Evolutionary conservation across 2,888 invertebrate species (phyloP).

Genomic region (Lasioglossum marginatum): DNA sequence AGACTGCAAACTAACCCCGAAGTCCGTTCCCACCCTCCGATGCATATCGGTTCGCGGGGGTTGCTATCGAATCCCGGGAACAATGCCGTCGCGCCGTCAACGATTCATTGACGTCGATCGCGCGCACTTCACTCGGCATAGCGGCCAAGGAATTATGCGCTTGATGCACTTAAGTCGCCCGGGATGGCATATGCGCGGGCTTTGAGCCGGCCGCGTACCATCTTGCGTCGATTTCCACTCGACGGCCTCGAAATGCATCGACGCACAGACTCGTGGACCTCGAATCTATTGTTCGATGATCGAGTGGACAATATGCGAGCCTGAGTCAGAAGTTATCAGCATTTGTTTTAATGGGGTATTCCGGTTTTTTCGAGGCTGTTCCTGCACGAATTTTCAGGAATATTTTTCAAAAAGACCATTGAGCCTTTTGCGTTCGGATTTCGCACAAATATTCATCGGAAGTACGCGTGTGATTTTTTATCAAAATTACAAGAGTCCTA

Average conservation of each 20-base stretch:
- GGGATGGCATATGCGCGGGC: not conserved
- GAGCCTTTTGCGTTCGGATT: not conserved
- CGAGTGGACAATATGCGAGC: not conserved
- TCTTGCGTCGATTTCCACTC: conserved; percentile 12
- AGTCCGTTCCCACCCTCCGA: not conserved
- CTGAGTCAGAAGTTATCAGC: not conserved
- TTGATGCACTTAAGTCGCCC: conserved; percentile 20
- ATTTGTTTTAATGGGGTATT: not conserved
- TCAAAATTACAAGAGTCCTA: no score
- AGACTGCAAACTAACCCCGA: not conserved
- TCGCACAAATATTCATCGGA: not conserved
- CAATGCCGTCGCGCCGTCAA: conserved; percentile 28
- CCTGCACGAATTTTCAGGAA: not conserved
- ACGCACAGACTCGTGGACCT: not conserved
- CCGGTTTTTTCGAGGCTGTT: not conserved
- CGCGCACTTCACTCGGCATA: not conserved
- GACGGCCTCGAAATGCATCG: not conserved
- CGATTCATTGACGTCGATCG: conserved; percentile 38
- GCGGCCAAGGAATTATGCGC: conserved; percentile 25
- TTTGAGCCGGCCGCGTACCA: conserved; percentile 11
- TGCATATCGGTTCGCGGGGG: conserved; percentile 1
- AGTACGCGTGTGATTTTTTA: no score
- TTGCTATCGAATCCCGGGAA: conserved; percentile 26
- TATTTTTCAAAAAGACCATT: not conserved
- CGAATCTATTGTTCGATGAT: not conserved